Percentiles rank a stretch among this genome's conserved stretches.
Conservation (phyloP, 2,797 vertebrate species). For the Clarias fuscus region DNA sequence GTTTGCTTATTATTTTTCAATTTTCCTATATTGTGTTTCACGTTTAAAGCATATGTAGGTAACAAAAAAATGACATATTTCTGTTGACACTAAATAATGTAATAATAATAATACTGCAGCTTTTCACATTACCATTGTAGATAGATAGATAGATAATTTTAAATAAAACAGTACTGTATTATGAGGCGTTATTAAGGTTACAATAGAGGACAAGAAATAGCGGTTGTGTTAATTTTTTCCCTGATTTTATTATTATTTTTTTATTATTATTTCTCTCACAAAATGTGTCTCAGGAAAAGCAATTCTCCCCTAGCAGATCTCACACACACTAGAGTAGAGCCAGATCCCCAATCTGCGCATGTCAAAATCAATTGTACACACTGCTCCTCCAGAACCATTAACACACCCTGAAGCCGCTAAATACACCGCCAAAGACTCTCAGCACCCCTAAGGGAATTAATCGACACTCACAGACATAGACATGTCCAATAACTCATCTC, state of each 20-base stretch:
- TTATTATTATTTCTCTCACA: too few relatives aligned
- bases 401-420: conserved; percentile 31
- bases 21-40: neutral
- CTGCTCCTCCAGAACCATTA: conserved; percentile 39
- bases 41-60: too few relatives aligned
- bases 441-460: conserved; percentile 9
- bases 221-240: neutral
- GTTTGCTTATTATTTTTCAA: neutral
- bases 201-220: neutral
- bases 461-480: neutral
- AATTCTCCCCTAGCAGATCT: neutral
- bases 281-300: neutral
- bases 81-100: neutral
- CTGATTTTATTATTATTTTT: neutral
- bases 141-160: neutral
- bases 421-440: conserved; percentile 20
- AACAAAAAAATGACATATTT: neutral
- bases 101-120: neutral
- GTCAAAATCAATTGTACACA: conserved; percentile 50
- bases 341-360: conserved; percentile 45
- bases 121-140: neutral
- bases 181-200: neutral
- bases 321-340: conserved; percentile 24
- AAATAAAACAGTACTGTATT: neutral
- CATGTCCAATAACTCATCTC: neutral